Conservation (phyloP, 2,113 vertebrate species). For the Crypturellus undulatus region DNA sequence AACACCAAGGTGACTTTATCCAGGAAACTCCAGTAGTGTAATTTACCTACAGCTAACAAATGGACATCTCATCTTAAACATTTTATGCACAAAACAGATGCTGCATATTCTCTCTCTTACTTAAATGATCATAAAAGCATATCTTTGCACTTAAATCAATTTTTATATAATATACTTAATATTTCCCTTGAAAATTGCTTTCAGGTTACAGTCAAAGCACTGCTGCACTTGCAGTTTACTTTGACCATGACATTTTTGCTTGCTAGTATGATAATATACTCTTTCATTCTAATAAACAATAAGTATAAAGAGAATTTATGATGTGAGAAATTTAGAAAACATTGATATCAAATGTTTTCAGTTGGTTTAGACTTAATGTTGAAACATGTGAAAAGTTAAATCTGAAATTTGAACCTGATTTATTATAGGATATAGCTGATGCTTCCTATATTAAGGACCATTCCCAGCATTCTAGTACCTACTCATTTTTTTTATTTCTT, state of each 20-base stretch:
- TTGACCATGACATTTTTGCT: neutral
- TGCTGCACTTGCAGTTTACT: neutral
- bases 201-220: neutral
- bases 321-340: neutral
- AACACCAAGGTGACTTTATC: neutral
- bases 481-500: neutral
- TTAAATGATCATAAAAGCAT: neutral
- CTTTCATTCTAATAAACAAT: neutral
- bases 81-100: neutral
- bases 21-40: neutral
- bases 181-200: slow-evolving; percentile 8
- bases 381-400: neutral
- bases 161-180: neutral
- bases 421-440: neutral
- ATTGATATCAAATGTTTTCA: neutral
- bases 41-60: neutral
- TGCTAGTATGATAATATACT: neutral
- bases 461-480: neutral
- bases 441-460: neutral
- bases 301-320: neutral
- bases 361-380: neutral
- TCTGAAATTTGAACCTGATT: neutral
- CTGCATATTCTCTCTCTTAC: neutral
- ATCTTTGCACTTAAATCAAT: neutral
- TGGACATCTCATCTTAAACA: neutral